phyloP scores from a whole-genome alignment of 2,888 invertebrate genomes.

The Apotomis turbidana region DNA sequence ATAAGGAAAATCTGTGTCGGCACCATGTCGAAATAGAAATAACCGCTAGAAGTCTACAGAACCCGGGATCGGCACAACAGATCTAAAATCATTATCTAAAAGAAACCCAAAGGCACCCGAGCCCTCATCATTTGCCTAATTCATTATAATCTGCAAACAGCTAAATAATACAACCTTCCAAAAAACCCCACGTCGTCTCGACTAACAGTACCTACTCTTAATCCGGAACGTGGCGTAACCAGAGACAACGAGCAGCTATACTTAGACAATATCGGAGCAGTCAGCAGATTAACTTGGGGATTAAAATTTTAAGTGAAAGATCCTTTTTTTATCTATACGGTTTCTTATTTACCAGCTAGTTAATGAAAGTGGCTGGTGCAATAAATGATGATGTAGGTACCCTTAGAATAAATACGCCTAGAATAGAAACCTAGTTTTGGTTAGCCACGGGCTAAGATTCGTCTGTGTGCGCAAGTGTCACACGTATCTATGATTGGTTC shows the following conservation, averaged over 20 bases:
- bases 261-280: constrained; percentile 16
- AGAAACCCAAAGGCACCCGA: not conserved
- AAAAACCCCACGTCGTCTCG: constrained; percentile 4
- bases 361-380: too few relatives aligned
- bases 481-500: too few relatives aligned
- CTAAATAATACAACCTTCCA: not conserved
- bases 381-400: too few relatives aligned
- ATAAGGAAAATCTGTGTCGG: too few relatives aligned
- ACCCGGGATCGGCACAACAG: not conserved
- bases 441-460: too few relatives aligned
- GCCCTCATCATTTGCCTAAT: constrained; percentile 9
- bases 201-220: constrained; percentile 19
- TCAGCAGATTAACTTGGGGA: constrained; percentile 18
- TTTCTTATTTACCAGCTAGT: not conserved
- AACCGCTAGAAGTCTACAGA: not conserved
- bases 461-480: too few relatives aligned
- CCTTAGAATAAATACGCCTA: too few relatives aligned
- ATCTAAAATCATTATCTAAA: not conserved
- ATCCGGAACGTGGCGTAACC: constrained; percentile 17
- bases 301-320: not conserved
- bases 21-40: too few relatives aligned
- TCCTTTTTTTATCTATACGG: not conserved
- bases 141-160: constrained; percentile 15
- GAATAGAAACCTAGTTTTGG: too few relatives aligned
- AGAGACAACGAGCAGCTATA: constrained; percentile 3